Evolutionary conservation across 2,888 invertebrate species (phyloP), one percentile per base, ranked within the genome.

Genomic region (Balanococcus diminutus): DNA sequence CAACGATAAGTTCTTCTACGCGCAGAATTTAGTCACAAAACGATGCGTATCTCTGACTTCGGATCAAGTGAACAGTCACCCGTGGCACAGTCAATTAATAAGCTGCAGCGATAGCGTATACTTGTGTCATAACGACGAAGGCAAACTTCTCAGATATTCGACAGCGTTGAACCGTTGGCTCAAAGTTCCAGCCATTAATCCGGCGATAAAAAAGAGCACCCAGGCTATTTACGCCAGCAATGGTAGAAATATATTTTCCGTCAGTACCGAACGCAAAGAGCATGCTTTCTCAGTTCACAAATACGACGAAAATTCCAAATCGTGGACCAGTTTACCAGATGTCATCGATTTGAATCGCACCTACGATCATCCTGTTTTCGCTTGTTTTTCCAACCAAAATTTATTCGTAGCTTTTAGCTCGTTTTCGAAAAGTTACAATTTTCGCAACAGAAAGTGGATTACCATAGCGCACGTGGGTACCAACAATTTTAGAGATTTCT

Each of bases 21-120:
- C 36, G 6, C 75, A 79, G 36, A 79, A 79, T 79, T 79, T 79
- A 79, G 22, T 36, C 19, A 79, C 75, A n/a, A 79, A 79, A 79
- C 32, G 75, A 19, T 79, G 75, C 75, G 36, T 79, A 79, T 79
- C 75, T n/a, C 14, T 79, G 19, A 79, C 75, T 19, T 79, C 75
- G 2, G 19, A 36, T 19, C 11, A 36, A 16, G n/a, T 79, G 3
- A 31, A 79, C 9, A 31, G 16, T 36, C 32, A 19, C 9, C 67
- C 28, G 1, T 79, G 75, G 75, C 25, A 16, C 19, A 19, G 9
- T 79, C 75, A 79, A 36, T 19, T 79, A 79, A 36, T 79, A 79
- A 79, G 28, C 19, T 79, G 75, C 36, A 79, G 36, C 36, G 36
- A 36, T 79, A 79, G 75, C 36, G 75, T 79, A 19, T 79, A 36